Evolutionary conservation across 2,888 invertebrate species (phyloP).

Genomic region (Galerucella nymphaeae): DNA sequence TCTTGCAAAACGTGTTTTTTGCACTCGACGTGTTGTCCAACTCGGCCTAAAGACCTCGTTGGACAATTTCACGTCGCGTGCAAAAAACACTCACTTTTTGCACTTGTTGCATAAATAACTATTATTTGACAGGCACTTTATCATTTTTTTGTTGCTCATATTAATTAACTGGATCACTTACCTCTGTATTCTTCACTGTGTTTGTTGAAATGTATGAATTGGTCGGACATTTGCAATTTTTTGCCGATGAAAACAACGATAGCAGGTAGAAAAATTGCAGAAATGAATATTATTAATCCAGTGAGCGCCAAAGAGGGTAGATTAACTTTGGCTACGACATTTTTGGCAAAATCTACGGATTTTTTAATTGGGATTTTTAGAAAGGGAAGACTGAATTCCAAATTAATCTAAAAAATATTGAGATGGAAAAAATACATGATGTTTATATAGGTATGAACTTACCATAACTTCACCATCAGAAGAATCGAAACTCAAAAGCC

Average conservation of each 20-base stretch:
- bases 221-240: constrained; percentile 38
- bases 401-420: constrained; percentile 69
- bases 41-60: no score
- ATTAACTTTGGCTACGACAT: constrained; percentile 72
- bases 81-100: no score
- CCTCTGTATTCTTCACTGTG: constrained; percentile 38
- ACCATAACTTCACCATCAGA: constrained; percentile 69
- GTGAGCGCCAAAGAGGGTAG: constrained; percentile 71
- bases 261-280: constrained; percentile 69
- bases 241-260: constrained; percentile 58
- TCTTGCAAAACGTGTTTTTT: no score
- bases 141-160: not conserved
- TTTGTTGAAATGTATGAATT: constrained; percentile 2
- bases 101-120: no score
- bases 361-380: constrained; percentile 74
- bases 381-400: constrained; percentile 76
- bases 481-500: constrained; percentile 70
- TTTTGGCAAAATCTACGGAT: constrained; percentile 64
- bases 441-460: constrained; percentile 56
- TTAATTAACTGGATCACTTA: constrained; percentile 42
- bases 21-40: no score
- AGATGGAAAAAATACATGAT: no score
- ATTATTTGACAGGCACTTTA: no score
- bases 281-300: constrained; percentile 69
- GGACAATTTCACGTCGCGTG: no score